These are phyloP conservation scores for Varecia variegata DNA, from an alignment of 2,797 vertebrate species.

Conservation along the genomic window DNA sequence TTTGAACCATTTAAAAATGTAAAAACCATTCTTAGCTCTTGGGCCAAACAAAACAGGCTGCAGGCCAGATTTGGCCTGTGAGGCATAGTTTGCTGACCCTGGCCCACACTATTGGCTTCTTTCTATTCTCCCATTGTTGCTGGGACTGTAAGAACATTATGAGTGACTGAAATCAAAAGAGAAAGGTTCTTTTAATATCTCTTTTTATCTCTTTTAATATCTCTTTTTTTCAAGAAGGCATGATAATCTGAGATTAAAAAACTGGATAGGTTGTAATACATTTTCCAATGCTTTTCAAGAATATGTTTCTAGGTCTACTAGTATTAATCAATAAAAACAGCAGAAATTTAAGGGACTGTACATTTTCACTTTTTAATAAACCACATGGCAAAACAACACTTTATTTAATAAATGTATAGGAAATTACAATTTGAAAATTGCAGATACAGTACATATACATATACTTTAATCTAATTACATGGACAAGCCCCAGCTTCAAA, in stretches of 20 bases:
- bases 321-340: conserved; percentile 19
- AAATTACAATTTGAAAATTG: conserved; percentile 83
- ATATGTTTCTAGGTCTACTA: conserved; percentile 15
- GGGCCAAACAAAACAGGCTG: background rate
- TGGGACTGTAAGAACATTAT: background rate
- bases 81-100: background rate
- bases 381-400: conserved; percentile 83
- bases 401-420: conserved; percentile 80
- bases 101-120: background rate
- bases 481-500: conserved; percentile 79
- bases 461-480: conserved; percentile 81
- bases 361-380: conserved; percentile 84
- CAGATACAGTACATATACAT: conserved; percentile 82
- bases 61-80: background rate
- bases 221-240: background rate
- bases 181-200: background rate
- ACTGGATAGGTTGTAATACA: background rate
- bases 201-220: background rate
- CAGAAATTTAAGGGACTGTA: conserved; percentile 50
- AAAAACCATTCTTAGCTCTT: background rate
- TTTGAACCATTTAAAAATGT: background rate
- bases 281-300: conserved; percentile 15
- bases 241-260: background rate
- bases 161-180: background rate
- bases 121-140: background rate